These are phyloP conservation scores for Pocota personata DNA, from an alignment of 2,888 invertebrate species.

Conservation along the genomic window DNA sequence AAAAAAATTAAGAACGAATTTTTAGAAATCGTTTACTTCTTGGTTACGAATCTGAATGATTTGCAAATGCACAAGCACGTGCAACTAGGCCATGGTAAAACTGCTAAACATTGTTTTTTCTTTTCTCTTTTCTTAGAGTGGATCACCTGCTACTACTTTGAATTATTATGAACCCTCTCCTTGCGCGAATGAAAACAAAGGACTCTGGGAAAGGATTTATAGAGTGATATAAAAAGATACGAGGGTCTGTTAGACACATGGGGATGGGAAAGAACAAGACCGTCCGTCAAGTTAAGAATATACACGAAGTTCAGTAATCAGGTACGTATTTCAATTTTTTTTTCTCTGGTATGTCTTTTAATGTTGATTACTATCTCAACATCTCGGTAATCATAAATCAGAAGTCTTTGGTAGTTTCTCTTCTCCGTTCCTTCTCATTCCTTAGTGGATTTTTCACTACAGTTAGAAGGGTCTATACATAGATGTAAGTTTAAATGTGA, in stretches of 20 bases:
- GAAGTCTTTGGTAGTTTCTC: slow-evolving; percentile 7
- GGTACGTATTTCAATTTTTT: slow-evolving; percentile 16
- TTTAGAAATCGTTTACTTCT: too few species aligned
- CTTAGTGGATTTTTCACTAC: slow-evolving; percentile 35
- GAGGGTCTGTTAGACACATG: slow-evolving; percentile 6
- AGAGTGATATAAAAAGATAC: slow-evolving; percentile 1
- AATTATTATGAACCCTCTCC: neutral
- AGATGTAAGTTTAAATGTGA: slow-evolving; percentile 20
- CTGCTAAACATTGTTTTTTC: neutral
- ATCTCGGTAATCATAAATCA: slow-evolving; percentile 54
- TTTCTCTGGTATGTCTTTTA: slow-evolving; percentile 5
- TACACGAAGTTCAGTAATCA: slow-evolving; percentile 4
- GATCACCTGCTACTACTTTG: neutral
- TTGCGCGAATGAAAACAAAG: neutral
- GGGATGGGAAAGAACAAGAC: neutral
- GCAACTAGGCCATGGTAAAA: slow-evolving; percentile 9
- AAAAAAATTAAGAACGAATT: too few species aligned
- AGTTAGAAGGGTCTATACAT: slow-evolving; percentile 3
- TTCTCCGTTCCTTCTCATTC: slow-evolving; percentile 13
- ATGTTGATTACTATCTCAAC: slow-evolving; percentile 44
- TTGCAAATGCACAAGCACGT: too few species aligned
- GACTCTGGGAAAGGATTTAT: slow-evolving; percentile 9
- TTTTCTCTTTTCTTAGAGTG: neutral
- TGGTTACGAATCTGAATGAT: too few species aligned
- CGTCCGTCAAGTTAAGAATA: neutral